A percentile compares a stretch with the other conserved stretches of the same genome.
Conservation (phyloP, 2,888 invertebrate species). For the Machimus atricapillus region DNA sequence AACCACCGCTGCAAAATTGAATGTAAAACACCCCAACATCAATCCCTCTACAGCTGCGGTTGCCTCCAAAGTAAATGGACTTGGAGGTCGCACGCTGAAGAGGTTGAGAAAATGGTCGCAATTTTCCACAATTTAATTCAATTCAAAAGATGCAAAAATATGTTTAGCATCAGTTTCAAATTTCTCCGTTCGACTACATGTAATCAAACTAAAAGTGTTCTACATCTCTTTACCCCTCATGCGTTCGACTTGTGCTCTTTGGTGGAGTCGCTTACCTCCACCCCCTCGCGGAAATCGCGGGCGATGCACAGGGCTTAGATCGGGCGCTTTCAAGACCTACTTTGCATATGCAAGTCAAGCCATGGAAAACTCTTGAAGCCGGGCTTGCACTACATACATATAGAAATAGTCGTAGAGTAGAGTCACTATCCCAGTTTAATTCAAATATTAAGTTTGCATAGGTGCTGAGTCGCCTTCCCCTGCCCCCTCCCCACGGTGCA, state of each 20-base stretch:
- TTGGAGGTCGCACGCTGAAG: background rate
- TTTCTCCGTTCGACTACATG: background rate
- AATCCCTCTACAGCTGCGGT: background rate
- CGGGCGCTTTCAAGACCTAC: background rate
- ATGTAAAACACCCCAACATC: background rate
- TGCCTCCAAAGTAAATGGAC: background rate
- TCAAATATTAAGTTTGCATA: slow-evolving; percentile 28
- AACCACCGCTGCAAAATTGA: background rate
- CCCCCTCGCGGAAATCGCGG: background rate
- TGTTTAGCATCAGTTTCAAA: background rate
- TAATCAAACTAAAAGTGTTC: slow-evolving; percentile 21
- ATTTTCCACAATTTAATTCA: slow-evolving; percentile 12
- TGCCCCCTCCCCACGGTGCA: background rate
- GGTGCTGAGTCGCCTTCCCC: background rate
- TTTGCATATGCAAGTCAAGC: slow-evolving; percentile 3
- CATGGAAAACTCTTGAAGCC: background rate
- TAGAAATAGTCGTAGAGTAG: background rate
- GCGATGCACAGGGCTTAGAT: background rate
- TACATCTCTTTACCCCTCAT: background rate
- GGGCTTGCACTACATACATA: background rate
- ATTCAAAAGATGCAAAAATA: background rate
- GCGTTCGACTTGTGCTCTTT: background rate
- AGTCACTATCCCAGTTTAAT: slow-evolving; percentile 1
- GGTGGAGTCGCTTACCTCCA: background rate
- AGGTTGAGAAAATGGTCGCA: background rate